These are phyloP conservation scores for Corydoras maculifer DNA, from an alignment of 2,113 vertebrate genomes.

Conservation along the genomic window DNA sequence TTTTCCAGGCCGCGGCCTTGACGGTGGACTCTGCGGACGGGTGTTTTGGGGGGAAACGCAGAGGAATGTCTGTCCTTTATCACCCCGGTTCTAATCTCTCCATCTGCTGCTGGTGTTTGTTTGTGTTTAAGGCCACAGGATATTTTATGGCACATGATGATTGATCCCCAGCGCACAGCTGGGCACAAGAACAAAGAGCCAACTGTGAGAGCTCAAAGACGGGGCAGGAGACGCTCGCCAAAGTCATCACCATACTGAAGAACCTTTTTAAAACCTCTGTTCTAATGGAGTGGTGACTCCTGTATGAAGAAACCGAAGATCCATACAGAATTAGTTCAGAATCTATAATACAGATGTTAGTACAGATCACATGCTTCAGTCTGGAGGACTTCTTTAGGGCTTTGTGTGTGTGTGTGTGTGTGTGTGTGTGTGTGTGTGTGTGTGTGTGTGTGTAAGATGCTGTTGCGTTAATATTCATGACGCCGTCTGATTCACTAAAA, in stretches of 20 bases:
- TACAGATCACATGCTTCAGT: no score
- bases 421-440: no score
- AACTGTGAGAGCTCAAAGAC: neutral
- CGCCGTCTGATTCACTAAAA: no score
- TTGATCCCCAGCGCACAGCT: slow-evolving; percentile 8
- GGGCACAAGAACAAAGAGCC: slow-evolving; percentile 15
- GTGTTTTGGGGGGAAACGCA: neutral
- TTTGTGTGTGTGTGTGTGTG: no score
- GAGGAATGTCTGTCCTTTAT: slow-evolving; percentile 1
- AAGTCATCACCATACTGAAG: neutral
- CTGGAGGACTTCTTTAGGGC: no score
- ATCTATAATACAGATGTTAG: no score
- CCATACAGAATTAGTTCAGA: no score
- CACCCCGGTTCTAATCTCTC: slow-evolving; percentile 4
- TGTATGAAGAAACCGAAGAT: no score
- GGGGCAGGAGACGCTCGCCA: neutral
- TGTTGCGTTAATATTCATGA: no score
- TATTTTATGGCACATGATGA: slow-evolving; percentile 10
- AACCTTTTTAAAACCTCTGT: neutral
- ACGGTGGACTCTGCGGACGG: slow-evolving; percentile 10
- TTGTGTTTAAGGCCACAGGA: neutral
- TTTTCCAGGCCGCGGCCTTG: slow-evolving; percentile 2
- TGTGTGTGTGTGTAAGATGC: no score
- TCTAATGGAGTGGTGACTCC: no score
- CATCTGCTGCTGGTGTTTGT: neutral